Evolutionary conservation across 2,797 vertebrate genomes (phyloP), one percentile per base, ranked within the genome.

Genomic region (Enteromius radiatus): DNA sequence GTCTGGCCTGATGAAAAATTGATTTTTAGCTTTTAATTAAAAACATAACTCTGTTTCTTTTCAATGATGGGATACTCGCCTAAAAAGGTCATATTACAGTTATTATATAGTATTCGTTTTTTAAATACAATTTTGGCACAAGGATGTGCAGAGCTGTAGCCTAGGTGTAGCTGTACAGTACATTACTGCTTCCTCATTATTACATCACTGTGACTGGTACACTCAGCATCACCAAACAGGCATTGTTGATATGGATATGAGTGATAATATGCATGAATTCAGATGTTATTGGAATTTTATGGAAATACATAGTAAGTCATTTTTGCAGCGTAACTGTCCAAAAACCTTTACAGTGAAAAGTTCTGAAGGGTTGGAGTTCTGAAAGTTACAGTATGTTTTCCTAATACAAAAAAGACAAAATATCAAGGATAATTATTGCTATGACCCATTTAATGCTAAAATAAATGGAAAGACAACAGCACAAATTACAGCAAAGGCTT

Each of bases 1-100:
- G 90, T 98, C 97, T 85, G 98, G 98, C 90, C 98, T 99, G 88
- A 36, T 9, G 12, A 82, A 52, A 87, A 3, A 75, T 21, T 3
- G n/a, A 15, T 19, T 52, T 47, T 82, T 56, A 82, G 36, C 49
- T 69, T 59, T 12, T 17, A 45, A 56, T 33, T n/a, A 63, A 38
- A 38, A 17, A 28, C 47, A 56, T 14, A 31, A 59, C 28, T 61
- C n/a, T 19, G 0, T 17, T 26, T 52, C 3, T 54, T 45, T 45
- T 78, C 14, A 12, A 45, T 21, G 41, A 31, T 31, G 15, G 26
- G 59, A 15, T 5, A 63, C 5, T 76, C 1, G 15, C 23, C n/a
- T 68, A 71, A 47, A 47, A 47, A 8, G 4, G 7, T 47, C 65
- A 38, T n/a, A 36, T 38, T 33, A n/a, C 33, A 10, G 38, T 41